Conservation (phyloP, 1,140 invertebrate genomes). For the Propsilocerus akamusi region DNA sequence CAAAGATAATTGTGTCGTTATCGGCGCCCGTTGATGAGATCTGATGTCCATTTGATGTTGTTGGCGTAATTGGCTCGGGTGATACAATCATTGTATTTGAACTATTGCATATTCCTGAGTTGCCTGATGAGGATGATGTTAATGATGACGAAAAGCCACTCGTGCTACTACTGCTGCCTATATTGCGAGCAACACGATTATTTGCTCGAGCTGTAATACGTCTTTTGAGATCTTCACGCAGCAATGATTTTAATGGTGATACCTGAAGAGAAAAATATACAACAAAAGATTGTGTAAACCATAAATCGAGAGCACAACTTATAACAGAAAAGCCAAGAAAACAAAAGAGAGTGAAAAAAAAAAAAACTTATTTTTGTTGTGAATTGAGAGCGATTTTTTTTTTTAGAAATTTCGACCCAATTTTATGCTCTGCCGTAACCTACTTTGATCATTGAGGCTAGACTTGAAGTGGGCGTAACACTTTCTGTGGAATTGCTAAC, state of each 20-base stretch:
- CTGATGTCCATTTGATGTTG: conserved; percentile 35
- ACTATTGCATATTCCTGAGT: conserved; percentile 11
- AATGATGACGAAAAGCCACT: background rate
- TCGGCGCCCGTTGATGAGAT: conserved; percentile 41
- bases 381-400: background rate
- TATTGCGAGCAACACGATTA: conserved; percentile 25
- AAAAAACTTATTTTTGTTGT: too few relatives aligned
- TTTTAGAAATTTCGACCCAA: conserved; percentile 2
- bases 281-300: background rate
- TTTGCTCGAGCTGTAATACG: conserved; percentile 43
- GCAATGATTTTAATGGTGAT: conserved; percentile 61
- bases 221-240: conserved; percentile 60
- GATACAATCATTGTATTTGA: conserved; percentile 16
- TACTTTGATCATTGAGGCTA: conserved; percentile 24
- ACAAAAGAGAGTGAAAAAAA: background rate
- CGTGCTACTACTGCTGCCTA: conserved; percentile 11
- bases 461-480: conserved; percentile 17
- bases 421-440: background rate
- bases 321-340: background rate
- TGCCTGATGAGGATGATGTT: conserved; percentile 11
- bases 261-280: conserved; percentile 43
- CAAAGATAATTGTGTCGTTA: conserved; percentile 25
- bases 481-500: conserved; percentile 15
- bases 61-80: conserved; percentile 13
- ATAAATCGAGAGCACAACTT: background rate